Conservation (phyloP, 2,113 vertebrate genomes). For the Cygnus atratus region DNA sequence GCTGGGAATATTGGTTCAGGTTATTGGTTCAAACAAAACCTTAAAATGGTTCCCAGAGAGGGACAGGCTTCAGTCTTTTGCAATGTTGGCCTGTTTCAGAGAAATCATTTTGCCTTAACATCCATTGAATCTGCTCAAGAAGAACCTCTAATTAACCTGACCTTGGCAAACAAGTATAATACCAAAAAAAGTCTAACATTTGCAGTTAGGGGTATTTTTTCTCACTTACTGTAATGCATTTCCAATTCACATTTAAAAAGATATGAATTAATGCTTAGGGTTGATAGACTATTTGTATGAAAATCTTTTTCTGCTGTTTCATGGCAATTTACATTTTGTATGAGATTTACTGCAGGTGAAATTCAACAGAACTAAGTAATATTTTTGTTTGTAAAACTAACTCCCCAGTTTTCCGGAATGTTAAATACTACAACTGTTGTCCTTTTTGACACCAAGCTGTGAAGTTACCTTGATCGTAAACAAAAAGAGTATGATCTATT, state of each 20-base stretch:
- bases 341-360: background rate
- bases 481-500: background rate
- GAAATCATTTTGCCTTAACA: background rate
- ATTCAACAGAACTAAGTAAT: background rate
- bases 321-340: background rate
- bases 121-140: conserved; percentile 4
- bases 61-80: background rate
- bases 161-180: background rate
- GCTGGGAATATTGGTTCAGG: background rate
- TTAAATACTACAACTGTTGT: background rate
- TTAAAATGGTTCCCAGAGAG: too few relatives aligned
- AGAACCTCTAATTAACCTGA: conserved; percentile 31
- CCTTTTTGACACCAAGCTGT: background rate
- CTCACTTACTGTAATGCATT: background rate
- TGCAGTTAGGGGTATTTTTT: background rate
- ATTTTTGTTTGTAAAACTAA: background rate
- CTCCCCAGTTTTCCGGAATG: background rate
- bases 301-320: background rate
- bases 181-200: background rate
- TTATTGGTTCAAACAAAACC: background rate
- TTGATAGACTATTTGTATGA: background rate
- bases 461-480: background rate
- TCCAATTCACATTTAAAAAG: background rate
- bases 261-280: background rate
- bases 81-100: background rate